phyloP scores from a whole-genome alignment of 2,113 vertebrate genomes.

The Erythrolamprus reginae region DNA sequence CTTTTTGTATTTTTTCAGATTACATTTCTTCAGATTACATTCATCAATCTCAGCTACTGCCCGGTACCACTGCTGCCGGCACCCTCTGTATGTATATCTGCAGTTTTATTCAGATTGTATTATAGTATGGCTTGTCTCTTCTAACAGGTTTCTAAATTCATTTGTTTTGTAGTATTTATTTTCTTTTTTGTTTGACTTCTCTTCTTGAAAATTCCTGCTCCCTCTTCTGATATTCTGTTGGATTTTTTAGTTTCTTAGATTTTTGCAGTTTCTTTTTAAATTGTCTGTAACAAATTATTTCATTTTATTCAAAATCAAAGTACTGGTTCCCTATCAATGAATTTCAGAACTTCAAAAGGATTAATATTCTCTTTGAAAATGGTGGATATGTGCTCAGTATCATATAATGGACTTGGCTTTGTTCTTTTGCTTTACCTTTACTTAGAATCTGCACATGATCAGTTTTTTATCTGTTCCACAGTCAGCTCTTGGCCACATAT shows the following conservation, averaged over 20 bases:
- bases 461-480: background rate
- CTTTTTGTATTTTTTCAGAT: background rate
- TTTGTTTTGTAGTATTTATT: background rate
- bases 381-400: background rate
- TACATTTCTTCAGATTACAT: background rate
- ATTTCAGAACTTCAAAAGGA: background rate
- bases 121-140: background rate
- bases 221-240: background rate
- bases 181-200: background rate
- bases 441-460: background rate
- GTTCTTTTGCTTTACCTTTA: background rate
- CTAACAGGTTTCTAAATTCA: background rate
- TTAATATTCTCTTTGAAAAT: background rate
- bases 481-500: background rate
- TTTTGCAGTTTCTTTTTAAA: background rate
- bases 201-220: background rate
- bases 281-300: background rate
- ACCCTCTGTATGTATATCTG: background rate
- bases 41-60: too few species aligned
- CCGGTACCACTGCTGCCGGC: too few species aligned
- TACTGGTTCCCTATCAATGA: background rate
- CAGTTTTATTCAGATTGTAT: background rate
- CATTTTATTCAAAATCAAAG: background rate
- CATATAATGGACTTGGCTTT: background rate
- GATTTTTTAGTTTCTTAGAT: background rate